Evolutionary conservation across 1,140 invertebrate species (phyloP), one percentile per base, ranked within the genome.

Genomic region (Cephus cinctus): DNA sequence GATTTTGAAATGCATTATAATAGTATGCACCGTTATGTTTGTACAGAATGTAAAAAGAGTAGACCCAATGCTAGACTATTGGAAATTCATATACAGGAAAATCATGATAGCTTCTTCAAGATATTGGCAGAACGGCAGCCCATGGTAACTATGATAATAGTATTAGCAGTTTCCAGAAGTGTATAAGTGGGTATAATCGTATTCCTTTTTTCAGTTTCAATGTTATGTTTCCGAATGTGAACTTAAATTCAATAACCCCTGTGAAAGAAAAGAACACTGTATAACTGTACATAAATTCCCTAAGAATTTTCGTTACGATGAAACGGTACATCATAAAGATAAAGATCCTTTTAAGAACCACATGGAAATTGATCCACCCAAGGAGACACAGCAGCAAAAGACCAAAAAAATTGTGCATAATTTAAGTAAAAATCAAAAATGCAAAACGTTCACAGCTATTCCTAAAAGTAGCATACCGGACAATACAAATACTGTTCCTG

Each of bases 21-120:
- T 46, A 61, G 66, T n/a, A 59, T 47, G 3, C 78, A 81, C 58
- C 65, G 74, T 35, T 77, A 74, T 47, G 55, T 61, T 6, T 82
- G 79, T 50, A 42, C 57, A 3, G 57, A 67, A 51, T 89, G 86
- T 59, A 82, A 80, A 51, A 83, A 80, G 35, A 64, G 67, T 16
- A 65, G 84, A 16, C 81, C 84, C 0, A 85, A 80, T 8, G 75
- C 83, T 0, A 81, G 86, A 61, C 63, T 88, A 0, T 63, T 89
- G 23, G 86, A 88, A 55, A 72, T 89, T 32, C 87, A 89, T 59
- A 68, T 88, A 41, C 78, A 82, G 47, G 86, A 88, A 57, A 73
- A 58, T 0, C 86, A 89, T 34, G 86, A 88, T 59, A 82, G 80
- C 2, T 88, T 83, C 57, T 89, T 89, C 43, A 75, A 81, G 43